Evolutionary conservation across 2,113 vertebrate species (phyloP), one percentile per base, ranked within the genome.

Genomic region (Cyrtonyx montezumae): DNA sequence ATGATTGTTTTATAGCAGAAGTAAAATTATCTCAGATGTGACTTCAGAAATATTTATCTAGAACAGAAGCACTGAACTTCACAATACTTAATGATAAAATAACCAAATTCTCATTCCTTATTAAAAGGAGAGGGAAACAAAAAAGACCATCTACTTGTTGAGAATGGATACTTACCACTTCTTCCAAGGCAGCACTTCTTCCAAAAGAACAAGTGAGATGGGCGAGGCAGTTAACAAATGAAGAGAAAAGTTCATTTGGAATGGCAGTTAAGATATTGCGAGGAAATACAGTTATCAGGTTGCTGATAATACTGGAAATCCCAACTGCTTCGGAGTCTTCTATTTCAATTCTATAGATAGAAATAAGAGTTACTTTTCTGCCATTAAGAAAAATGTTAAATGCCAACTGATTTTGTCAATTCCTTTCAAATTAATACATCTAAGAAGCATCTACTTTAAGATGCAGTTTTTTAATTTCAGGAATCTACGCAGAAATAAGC

Each of bases 251-350:
- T 68, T 99, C 99, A 45, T 97, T 99, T 77, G 99, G 99, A 97
- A 99, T 98, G 42, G 99, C 99, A n/a, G 99, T 99, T 91, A 99
- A 97, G 94, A 98, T 97, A 91, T 98, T 99, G 48, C 99, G 98
- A 26, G 99, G 99, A 95, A 99, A 99, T 93, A 99, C 99, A 13
- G 98, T 99, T 98, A 99, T 99, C 96, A 99, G 97, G 92, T 99
- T 99, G 98, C 99, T 99, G 97, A 99, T 98, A 96, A 99, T 98
- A 96, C 98, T 99, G 84, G 99, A 98, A 97, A 99, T 98, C 49
- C 99, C 99, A 69, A 99, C 98, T 6, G 99, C 99, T 98, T 99
- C 99, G 1, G 99, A 99, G 97, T 99, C 99, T 97, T 99, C 99
- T 87, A 99, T 99, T 98, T 99, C 99, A 96, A 99, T 99, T 97